A percentile compares a stretch with the other conserved stretches of the same genome.
Conservation (phyloP, 1,140 invertebrate species). For the Caenorhabditis briggsae region DNA sequence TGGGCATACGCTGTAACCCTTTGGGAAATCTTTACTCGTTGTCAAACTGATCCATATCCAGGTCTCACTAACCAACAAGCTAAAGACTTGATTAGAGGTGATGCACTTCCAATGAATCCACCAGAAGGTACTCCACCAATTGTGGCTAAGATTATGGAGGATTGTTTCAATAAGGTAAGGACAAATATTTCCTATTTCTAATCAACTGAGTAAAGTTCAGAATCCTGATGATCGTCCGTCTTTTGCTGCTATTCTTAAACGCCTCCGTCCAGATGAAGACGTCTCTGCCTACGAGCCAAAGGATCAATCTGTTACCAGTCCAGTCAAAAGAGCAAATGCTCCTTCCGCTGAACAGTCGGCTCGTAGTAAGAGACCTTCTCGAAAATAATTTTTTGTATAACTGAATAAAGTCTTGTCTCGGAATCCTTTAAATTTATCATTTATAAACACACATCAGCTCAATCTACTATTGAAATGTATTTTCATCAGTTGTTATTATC, state of each 20-base stretch:
- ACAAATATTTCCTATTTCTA: too few species aligned
- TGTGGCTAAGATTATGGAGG: constrained; percentile 49
- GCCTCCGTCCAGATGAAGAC: constrained; percentile 62
- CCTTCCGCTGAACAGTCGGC: too few species aligned
- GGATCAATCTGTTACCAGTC: background rate
- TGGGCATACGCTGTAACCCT: constrained; percentile 97
- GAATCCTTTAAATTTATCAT: too few species aligned
- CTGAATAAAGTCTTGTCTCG: too few species aligned
- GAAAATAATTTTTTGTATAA: too few species aligned
- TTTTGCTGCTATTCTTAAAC: constrained; percentile 63
- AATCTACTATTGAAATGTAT: too few species aligned
- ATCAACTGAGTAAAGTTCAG: constrained; percentile 9
- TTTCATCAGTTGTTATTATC: too few species aligned
- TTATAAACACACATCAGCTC: too few species aligned
- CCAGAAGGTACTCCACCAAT: constrained; percentile 62
- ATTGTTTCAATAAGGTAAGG: constrained; percentile 61
- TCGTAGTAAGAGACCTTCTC: too few species aligned
- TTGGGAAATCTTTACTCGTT: constrained; percentile 96
- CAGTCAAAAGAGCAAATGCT: background rate
- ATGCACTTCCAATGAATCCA: constrained; percentile 55
- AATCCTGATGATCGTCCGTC: constrained; percentile 59
- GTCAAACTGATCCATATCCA: constrained; percentile 88
- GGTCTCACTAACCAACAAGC: constrained; percentile 93
- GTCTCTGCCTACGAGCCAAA: constrained; percentile 41
- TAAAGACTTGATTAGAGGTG: constrained; percentile 80